A percentile compares a stretch with the other conserved stretches of the same genome.
Evolutionary conservation across 1,140 invertebrate genomes (phyloP).

Genomic region (Mesaphorura yosii): DNA sequence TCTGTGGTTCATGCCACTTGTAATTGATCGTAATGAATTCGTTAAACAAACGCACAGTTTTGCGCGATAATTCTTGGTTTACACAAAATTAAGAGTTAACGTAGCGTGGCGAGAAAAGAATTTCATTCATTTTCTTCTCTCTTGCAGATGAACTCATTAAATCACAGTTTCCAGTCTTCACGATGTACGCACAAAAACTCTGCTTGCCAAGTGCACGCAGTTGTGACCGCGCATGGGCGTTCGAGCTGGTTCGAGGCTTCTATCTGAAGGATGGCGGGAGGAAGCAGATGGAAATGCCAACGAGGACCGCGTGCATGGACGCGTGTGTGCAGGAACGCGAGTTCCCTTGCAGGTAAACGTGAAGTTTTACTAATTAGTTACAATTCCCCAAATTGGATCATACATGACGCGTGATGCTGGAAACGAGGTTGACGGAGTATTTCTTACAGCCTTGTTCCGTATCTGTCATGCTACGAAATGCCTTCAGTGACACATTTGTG

Average conservation of each 20-base stretch:
- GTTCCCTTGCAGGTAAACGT: constrained; percentile 41
- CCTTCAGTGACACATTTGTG: no score
- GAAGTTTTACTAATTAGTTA: background rate
- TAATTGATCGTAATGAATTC: no score
- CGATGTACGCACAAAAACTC: constrained; percentile 43
- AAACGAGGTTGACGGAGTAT: no score
- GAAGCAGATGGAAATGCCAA: constrained; percentile 33
- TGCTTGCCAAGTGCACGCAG: constrained; percentile 35
- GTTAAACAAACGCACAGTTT: no score
- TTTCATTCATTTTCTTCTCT: constrained; percentile 13
- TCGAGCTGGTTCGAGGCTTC: constrained; percentile 39
- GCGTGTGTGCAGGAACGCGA: constrained; percentile 39
- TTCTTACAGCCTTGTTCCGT: no score
- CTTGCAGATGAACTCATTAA: constrained; percentile 36
- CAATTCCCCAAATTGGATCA: background rate
- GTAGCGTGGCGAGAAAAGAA: no score
- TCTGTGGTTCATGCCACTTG: no score
- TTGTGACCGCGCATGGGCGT: constrained; percentile 39
- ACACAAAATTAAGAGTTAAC: no score
- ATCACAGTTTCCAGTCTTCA: constrained; percentile 46
- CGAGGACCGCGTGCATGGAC: constrained; percentile 38
- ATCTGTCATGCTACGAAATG: no score
- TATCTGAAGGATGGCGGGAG: constrained; percentile 29
- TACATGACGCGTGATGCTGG: no score
- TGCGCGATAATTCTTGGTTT: no score